A percentile compares a stretch with the other conserved stretches of the same genome.
These are phyloP conservation scores for Heliocidaris erythrogramma DNA, from an alignment of 35 echinoderm and acorn worm genomes.

Conservation along the genomic window DNA sequence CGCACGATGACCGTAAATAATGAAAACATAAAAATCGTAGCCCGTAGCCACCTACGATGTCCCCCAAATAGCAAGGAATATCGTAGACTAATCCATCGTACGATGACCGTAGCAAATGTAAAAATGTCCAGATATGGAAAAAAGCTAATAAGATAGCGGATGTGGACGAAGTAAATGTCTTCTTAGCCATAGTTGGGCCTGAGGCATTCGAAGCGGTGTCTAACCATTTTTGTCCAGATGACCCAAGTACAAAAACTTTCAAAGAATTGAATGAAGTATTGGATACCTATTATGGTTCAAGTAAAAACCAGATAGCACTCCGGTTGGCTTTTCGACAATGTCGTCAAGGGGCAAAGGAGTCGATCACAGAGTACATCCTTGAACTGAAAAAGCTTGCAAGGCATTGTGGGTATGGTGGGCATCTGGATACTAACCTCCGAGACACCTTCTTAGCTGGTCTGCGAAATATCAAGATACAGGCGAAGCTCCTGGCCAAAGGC, in stretches of 20 bases:
- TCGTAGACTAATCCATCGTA: too few species aligned
- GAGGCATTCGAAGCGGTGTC: conserved; percentile 29
- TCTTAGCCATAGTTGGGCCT: conserved; percentile 37
- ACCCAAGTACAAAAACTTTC: conserved; percentile 21
- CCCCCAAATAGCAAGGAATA: too few species aligned
- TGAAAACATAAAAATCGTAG: too few species aligned
- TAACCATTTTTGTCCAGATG: conserved; percentile 30
- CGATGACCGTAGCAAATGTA: too few species aligned
- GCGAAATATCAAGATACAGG: conserved; percentile 7
- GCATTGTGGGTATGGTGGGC: conserved; percentile 33
- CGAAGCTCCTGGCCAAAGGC: conserved; percentile 36
- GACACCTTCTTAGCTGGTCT: conserved; percentile 48
- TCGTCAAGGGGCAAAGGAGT: conserved; percentile 18
- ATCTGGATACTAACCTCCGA: conserved; percentile 25
- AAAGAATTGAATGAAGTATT: background rate
- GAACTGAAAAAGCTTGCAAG: conserved; percentile 46
- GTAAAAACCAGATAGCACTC: conserved; percentile 33
- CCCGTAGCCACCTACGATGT: too few species aligned
- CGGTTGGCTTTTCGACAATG: background rate
- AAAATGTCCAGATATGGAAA: conserved; percentile 25
- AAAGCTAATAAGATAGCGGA: conserved; percentile 49
- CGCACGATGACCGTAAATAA: too few species aligned
- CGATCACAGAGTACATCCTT: conserved; percentile 32
- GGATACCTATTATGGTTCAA: conserved; percentile 36
- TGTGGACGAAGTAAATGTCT: conserved; percentile 37